Evolutionary conservation across 2,888 invertebrate genomes (phyloP).

Genomic region (Kuschelorhynchus macadamiae): DNA sequence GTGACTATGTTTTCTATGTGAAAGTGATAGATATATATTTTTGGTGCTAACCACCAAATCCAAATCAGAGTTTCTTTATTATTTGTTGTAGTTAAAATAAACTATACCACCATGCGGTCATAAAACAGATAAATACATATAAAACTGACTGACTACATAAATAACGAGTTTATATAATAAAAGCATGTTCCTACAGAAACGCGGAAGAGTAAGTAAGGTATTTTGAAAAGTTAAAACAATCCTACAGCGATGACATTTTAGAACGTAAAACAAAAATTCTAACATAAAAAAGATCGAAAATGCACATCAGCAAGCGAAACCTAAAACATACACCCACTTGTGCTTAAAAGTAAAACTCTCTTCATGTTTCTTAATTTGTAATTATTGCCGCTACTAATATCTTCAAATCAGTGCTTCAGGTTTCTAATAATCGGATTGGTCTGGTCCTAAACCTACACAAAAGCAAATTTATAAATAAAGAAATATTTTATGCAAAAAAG

Average conservation of each 20-base stretch:
- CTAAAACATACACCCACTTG: constrained; percentile 23
- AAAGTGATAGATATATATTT: no score
- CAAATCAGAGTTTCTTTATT: background rate
- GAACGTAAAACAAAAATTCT: constrained; percentile 14
- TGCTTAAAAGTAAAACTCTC: constrained; percentile 40
- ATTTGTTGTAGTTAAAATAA: background rate
- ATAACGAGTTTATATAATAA: background rate
- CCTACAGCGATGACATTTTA: constrained; percentile 25
- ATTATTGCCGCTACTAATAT: constrained; percentile 26
- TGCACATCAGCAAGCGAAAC: constrained; percentile 35
- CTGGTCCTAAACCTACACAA: constrained; percentile 72
- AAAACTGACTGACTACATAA: background rate
- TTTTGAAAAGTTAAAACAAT: constrained; percentile 25
- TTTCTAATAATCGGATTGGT: constrained; percentile 73
- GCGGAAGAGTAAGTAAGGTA: background rate
- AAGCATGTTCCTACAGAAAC: background rate
- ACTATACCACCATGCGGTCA: background rate
- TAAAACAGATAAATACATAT: background rate
- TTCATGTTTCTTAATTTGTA: constrained; percentile 29
- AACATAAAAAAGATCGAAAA: constrained; percentile 20
- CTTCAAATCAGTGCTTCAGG: constrained; percentile 39
- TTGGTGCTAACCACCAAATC: no score
- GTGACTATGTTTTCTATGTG: no score
- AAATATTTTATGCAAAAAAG: background rate
- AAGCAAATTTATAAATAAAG: constrained; percentile 2